Base-by-base conservation (phyloP, 1,140 invertebrate genomes). In the Lithobius niger region DNA sequence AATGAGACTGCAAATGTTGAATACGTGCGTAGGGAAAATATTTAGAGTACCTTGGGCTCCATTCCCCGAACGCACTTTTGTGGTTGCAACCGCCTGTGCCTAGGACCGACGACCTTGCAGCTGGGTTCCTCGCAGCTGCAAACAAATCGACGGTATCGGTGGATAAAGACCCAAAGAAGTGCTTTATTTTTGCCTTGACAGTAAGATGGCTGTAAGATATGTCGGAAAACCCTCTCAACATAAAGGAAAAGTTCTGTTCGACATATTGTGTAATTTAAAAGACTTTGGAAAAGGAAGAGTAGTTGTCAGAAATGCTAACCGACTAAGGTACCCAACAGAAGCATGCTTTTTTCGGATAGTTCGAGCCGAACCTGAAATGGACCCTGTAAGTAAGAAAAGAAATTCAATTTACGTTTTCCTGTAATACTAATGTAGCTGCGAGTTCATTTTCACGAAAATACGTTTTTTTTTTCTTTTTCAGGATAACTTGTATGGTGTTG, bases 191-290 rank as follows among this genome's bases (percentile, higher is more conserved):
- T 40, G 18, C 18, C 31, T 13, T 13, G 31, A 40, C 10, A 40
- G 31, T 18, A n/a, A n/a, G 67, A 71, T 71, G 69, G 69, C 64
- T 18, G 76, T 82, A 27, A 84, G 85, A 73, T 83, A 81, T 64
- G 77, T 88, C 58, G 86, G 86, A 19, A 76, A 79, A 59, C 82
- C 74, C 22, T 82, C 78, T 21, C 69, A 79, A 70, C 84, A 82
- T 57, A 74, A 75, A 63, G 86, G 86, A 1, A 88, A 88, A 71
- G 77, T 82, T 0, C 66, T 91, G 45, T 91, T 86, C 86, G 86
- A 91, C 75, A 84, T 89, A 51, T 62, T 88, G 2, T 84, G 82
- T 36, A 86, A 84, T 65, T 67, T 90, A 19, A 87, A 86, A 66
- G 79, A 88, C 67, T 81, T 78, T 67, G 88, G 86, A 15, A 77